Conservation (phyloP, 2,113 vertebrate species). For the Pseudorectes ferrugineus region DNA sequence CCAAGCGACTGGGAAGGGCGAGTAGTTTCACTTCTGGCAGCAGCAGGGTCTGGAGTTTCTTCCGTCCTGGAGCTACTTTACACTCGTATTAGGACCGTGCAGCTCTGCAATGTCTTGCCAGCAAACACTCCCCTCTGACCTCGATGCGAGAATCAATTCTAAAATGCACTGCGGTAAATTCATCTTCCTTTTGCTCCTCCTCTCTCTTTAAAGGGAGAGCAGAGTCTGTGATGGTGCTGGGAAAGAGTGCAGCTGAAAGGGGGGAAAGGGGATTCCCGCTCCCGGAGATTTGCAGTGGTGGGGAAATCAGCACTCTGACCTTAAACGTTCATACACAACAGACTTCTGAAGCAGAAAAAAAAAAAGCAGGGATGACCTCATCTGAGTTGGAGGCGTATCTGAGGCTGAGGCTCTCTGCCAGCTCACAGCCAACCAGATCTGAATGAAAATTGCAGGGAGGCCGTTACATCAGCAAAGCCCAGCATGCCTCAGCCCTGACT, state of each 20-base stretch:
- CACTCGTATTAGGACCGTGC: background rate
- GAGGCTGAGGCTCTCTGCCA: constrained; percentile 49
- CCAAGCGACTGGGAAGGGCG: background rate
- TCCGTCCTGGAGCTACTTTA: background rate
- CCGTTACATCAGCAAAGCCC: constrained; percentile 80
- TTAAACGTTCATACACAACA: background rate
- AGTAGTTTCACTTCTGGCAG: constrained; percentile 11
- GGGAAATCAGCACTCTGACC: background rate
- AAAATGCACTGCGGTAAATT: constrained; percentile 58
- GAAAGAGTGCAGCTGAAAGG: background rate
- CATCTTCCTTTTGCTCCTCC: constrained; percentile 49
- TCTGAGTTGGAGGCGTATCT: constrained; percentile 58
- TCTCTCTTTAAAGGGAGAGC: constrained; percentile 18
- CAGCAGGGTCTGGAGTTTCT: constrained; percentile 1
- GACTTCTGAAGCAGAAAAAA: background rate
- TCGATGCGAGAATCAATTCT: background rate
- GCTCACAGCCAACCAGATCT: constrained; percentile 65
- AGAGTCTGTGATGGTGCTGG: background rate
- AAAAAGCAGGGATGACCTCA: constrained; percentile 66
- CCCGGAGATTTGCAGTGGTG: background rate
- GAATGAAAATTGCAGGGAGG: constrained; percentile 65
- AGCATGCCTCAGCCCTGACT: constrained; percentile 64
- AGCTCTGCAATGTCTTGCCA: background rate
- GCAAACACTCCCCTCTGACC: background rate
- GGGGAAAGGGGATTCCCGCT: background rate